Evolutionary conservation across 2,113 vertebrate species (phyloP).

Genomic region (Glaucomys volans): DNA sequence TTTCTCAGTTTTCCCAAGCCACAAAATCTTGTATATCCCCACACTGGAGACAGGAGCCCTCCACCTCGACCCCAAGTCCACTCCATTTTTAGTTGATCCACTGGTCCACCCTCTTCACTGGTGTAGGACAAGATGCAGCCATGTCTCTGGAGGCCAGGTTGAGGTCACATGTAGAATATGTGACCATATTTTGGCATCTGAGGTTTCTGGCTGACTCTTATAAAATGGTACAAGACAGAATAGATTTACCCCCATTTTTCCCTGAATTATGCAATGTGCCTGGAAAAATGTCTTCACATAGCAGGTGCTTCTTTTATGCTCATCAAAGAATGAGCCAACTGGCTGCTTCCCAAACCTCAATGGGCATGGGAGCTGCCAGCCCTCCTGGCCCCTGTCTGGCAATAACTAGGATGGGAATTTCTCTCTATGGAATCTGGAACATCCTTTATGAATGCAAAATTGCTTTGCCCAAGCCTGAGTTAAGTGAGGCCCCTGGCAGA

Average conservation of each 20-base stretch:
- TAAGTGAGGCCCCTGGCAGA: fast-evolving
- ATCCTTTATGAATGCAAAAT: neutral
- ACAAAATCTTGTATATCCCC: fast-evolving
- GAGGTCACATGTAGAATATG: slow-evolving; percentile 39
- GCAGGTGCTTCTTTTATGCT: fast-evolving
- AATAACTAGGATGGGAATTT: neutral
- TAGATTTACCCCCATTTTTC: too few species aligned
- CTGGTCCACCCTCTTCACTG: slow-evolving; percentile 88
- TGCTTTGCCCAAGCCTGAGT: neutral
- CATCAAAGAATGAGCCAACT: neutral
- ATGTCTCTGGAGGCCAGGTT: slow-evolving; percentile 87
- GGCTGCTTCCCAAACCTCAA: neutral
- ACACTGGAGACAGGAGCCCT: fast-evolving
- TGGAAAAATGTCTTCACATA: neutral
- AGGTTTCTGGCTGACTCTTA: neutral
- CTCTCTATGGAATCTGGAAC: too few species aligned
- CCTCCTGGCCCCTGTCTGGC: neutral
- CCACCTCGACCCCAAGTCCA: neutral
- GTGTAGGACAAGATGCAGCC: slow-evolving; percentile 90
- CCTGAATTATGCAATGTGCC: neutral
- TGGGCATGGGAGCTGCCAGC: neutral
- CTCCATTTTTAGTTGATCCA: slow-evolving; percentile 95
- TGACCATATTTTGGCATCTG: neutral
- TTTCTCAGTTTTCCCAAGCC: neutral
- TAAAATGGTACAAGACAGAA: neutral